Evolutionary conservation across 2,888 invertebrate species (phyloP).

Genomic region (Pasiphila rectangulata): DNA sequence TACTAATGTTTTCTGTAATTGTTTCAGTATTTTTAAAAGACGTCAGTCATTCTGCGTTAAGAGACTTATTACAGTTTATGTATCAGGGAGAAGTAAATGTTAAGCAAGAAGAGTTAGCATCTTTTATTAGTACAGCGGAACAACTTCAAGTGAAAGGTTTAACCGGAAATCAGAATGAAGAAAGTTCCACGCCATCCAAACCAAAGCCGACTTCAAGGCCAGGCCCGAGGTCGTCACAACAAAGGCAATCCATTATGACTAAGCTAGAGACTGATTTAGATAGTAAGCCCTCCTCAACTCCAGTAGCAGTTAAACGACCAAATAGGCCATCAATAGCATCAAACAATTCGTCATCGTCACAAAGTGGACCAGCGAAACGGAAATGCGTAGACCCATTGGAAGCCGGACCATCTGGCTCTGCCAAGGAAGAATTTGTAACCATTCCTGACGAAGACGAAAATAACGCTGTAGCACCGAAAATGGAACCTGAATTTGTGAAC

Average conservation of each 20-base stretch:
- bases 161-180: constrained; percentile 83
- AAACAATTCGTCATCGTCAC: constrained; percentile 81
- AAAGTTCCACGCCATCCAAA: constrained; percentile 80
- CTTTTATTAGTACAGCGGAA: constrained; percentile 87
- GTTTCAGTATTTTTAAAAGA: constrained; percentile 85
- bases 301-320: constrained; percentile 83
- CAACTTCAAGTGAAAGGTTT: constrained; percentile 86
- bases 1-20: constrained; percentile 36
- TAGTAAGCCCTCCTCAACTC: constrained; percentile 83
- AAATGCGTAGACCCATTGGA: constrained; percentile 83
- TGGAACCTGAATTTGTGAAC: constrained; percentile 84
- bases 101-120: constrained; percentile 86
- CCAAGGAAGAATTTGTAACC: constrained; percentile 78
- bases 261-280: constrained; percentile 83
- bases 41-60: constrained; percentile 85
- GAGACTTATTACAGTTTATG: constrained; percentile 87
- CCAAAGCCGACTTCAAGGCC: constrained; percentile 80
- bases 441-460: constrained; percentile 79
- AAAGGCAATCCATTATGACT: constrained; percentile 82
- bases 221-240: constrained; percentile 84
- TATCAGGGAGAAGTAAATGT: constrained; percentile 87
- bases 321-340: constrained; percentile 83
- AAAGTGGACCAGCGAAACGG: constrained; percentile 79
- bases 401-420: constrained; percentile 80
- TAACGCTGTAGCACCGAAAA: constrained; percentile 83